A percentile compares a stretch with the other conserved stretches of the same genome.
Evolutionary conservation across 2,888 invertebrate species (phyloP).

Genomic region (Hololepta plana): DNA sequence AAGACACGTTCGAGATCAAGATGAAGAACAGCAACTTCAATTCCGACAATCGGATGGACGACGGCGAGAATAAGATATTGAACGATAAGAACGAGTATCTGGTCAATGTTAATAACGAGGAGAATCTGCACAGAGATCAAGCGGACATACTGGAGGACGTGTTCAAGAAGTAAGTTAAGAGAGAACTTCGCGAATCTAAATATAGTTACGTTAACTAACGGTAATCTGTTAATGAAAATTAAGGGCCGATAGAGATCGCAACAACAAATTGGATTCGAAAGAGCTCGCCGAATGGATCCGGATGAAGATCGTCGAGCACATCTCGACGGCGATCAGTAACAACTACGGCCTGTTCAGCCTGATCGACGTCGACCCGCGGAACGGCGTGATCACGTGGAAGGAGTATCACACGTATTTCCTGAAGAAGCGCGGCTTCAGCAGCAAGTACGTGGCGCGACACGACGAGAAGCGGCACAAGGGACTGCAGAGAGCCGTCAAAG

Average conservation of each 20-base stretch:
- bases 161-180: slow-evolving; percentile 23
- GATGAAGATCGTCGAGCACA: slow-evolving; percentile 47
- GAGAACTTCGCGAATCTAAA: not conserved
- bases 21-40: slow-evolving; percentile 32
- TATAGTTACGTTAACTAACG: no score
- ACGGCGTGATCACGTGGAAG: slow-evolving; percentile 57
- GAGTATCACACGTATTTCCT: slow-evolving; percentile 63
- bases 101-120: slow-evolving; percentile 22
- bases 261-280: slow-evolving; percentile 35
- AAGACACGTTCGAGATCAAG: slow-evolving; percentile 22
- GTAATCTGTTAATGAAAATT: no score
- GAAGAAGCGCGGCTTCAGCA: slow-evolving; percentile 45
- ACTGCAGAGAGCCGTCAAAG: slow-evolving; percentile 40
- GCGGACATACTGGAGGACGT: slow-evolving; percentile 23
- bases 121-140: slow-evolving; percentile 21
- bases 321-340: slow-evolving; percentile 43
- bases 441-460: slow-evolving; percentile 43
- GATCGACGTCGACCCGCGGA: slow-evolving; percentile 46
- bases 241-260: slow-evolving; percentile 42
- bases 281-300: slow-evolving; percentile 50
- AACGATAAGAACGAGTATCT: slow-evolving; percentile 32
- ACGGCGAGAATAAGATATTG: slow-evolving; percentile 18
- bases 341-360: slow-evolving; percentile 46
- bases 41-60: slow-evolving; percentile 22
- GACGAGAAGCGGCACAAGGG: slow-evolving; percentile 45